phyloP scores from a whole-genome alignment of 1,140 invertebrate species.

The Hylyphantes graminicola region DNA sequence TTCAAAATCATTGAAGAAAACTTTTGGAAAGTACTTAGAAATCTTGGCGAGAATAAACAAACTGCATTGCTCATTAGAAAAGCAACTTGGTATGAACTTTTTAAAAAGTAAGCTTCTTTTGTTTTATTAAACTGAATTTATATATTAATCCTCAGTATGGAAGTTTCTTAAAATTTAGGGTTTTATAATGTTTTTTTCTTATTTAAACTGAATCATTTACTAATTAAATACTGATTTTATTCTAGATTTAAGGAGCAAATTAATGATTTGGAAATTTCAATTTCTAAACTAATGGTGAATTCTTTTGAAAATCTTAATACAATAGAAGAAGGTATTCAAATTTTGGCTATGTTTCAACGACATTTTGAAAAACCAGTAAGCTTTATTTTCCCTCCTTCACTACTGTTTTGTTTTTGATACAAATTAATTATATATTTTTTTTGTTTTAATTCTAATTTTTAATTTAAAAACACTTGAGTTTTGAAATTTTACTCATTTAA shows the following conservation, averaged over 20 bases:
- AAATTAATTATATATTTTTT: neutral
- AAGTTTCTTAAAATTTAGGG: too few relatives aligned
- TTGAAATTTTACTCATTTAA: neutral
- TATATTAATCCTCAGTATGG: too few relatives aligned
- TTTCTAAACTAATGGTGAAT: slow-evolving; percentile 69
- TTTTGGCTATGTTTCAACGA: slow-evolving; percentile 70
- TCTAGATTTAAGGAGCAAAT: slow-evolving; percentile 68
- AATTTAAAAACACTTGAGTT: neutral
- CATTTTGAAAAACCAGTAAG: slow-evolving; percentile 68
- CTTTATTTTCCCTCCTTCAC: neutral
- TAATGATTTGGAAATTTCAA: slow-evolving; percentile 70
- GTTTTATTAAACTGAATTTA: too few relatives aligned
- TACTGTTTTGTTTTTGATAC: neutral
- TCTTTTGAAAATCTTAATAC: slow-evolving; percentile 70
- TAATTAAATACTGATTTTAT: neutral
- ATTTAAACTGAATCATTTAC: too few relatives aligned
- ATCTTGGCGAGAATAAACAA: slow-evolving; percentile 73
- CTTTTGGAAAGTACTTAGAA: slow-evolving; percentile 76
- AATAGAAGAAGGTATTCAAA: slow-evolving; percentile 68
- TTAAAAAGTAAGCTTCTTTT: slow-evolving; percentile 70
- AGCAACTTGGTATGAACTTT: slow-evolving; percentile 80
- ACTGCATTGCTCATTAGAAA: slow-evolving; percentile 80
- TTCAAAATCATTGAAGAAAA: slow-evolving; percentile 79
- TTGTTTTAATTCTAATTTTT: neutral
- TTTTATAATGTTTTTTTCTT: too few relatives aligned